A percentile compares a stretch with the other conserved stretches of the same genome.
Evolutionary conservation across 2,888 invertebrate genomes (phyloP).

Genomic region (Diadegma fenestrale): DNA sequence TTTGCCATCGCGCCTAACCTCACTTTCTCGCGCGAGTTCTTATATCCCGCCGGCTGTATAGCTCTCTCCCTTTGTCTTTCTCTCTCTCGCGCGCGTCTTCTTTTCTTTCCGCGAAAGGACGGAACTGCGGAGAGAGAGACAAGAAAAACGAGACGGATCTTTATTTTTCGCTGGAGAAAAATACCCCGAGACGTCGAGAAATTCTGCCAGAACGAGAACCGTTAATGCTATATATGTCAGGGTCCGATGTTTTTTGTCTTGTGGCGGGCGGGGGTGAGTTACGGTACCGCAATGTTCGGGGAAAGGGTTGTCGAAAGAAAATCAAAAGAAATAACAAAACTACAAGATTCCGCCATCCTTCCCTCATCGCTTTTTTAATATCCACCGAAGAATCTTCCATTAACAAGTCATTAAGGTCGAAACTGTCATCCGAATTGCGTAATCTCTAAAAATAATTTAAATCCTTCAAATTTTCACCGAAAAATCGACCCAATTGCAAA

Average conservation of each 20-base stretch:
- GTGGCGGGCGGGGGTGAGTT: slow-evolving; percentile 66
- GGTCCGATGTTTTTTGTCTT: slow-evolving; percentile 76
- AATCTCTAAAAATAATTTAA: no score
- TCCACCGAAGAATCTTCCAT: slow-evolving; percentile 50
- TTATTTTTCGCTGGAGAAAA: slow-evolving; percentile 78
- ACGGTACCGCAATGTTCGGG: slow-evolving; percentile 56
- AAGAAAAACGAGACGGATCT: slow-evolving; percentile 71
- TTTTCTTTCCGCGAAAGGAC: slow-evolving; percentile 66
- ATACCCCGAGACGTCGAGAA: slow-evolving; percentile 75
- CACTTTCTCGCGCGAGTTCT: slow-evolving; percentile 35
- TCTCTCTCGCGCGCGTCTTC: slow-evolving; percentile 38
- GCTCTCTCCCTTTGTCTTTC: slow-evolving; percentile 54
- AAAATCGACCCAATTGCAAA: neutral
- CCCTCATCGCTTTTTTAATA: slow-evolving; percentile 29
- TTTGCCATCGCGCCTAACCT: slow-evolving; percentile 68
- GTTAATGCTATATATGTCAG: slow-evolving; percentile 75
- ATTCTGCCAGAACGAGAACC: slow-evolving; percentile 77
- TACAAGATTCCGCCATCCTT: slow-evolving; percentile 34
- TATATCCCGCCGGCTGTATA: slow-evolving; percentile 32
- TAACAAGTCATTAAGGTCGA: slow-evolving; percentile 35
- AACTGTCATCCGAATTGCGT: slow-evolving; percentile 4
- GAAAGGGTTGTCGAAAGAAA: slow-evolving; percentile 63
- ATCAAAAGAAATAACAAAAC: slow-evolving; percentile 53
- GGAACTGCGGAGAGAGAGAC: slow-evolving; percentile 69
- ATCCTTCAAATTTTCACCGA: neutral